A percentile compares a stretch with the other conserved stretches of the same genome.
Conservation (phyloP, 2,113 vertebrate genomes). For the Clarias macrocephalus region DNA sequence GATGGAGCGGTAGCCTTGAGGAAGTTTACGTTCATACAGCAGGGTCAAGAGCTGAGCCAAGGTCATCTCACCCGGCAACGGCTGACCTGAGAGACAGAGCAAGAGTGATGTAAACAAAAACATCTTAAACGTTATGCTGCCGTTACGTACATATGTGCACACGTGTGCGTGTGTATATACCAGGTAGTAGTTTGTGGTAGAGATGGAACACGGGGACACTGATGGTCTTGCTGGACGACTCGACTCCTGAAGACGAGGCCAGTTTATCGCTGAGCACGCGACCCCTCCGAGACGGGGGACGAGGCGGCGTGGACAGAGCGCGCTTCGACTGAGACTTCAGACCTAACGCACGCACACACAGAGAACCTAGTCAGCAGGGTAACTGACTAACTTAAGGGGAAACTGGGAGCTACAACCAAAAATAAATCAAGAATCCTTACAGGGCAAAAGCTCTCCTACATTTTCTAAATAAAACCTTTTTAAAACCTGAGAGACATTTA, state of each 20-base stretch:
- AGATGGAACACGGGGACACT: conserved; percentile 97
- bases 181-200: conserved; percentile 90
- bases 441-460: neutral
- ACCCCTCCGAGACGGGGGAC: conserved; percentile 94
- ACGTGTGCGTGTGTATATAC: conserved; percentile 55
- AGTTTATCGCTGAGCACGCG: conserved; percentile 90
- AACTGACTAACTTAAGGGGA: neutral
- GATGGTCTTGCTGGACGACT: conserved; percentile 91
- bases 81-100: conserved; percentile 80
- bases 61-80: conserved; percentile 94
- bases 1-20: conserved; percentile 95
- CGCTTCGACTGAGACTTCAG: conserved; percentile 97
- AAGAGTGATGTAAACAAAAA: neutral
- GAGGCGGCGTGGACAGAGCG: conserved; percentile 89
- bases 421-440: neutral
- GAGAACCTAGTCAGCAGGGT: neutral
- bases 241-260: conserved; percentile 81
- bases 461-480: neutral
- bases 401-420: neutral
- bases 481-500: neutral
- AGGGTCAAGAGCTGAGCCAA: conserved; percentile 95
- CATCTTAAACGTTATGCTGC: neutral
- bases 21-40: conserved; percentile 93
- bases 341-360: conserved; percentile 69
- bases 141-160: neutral